Evolutionary conservation across 1,140 invertebrate genomes (phyloP).

Genomic region (Drosophila chauvacae): DNA sequence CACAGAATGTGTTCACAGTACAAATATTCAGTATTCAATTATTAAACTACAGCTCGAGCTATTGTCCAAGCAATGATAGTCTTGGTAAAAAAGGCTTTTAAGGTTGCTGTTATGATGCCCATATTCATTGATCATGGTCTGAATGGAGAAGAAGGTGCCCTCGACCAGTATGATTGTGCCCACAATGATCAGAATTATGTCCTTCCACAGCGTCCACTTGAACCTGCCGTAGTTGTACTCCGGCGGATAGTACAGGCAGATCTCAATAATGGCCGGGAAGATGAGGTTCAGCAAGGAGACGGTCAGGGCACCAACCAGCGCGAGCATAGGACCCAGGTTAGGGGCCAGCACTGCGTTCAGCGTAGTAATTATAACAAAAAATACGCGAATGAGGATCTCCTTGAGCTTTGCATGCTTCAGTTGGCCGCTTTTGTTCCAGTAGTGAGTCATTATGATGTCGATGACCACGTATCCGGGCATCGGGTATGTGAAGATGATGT

Average conservation of each 20-base stretch:
- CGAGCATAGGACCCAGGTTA: constrained; percentile 53
- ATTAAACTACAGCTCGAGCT: background rate
- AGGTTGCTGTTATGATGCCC: background rate
- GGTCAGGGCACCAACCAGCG: constrained; percentile 49
- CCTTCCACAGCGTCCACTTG: constrained; percentile 49
- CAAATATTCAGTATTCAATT: background rate
- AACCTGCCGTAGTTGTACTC: constrained; percentile 38
- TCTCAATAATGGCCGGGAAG: constrained; percentile 47
- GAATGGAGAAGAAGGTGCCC: constrained; percentile 27
- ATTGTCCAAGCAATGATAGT: background rate
- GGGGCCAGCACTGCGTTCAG: constrained; percentile 43
- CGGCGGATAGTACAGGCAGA: constrained; percentile 42
- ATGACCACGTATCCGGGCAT: constrained; percentile 53
- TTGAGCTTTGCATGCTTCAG: constrained; percentile 11
- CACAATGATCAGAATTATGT: constrained; percentile 23
- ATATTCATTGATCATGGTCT: constrained; percentile 14
- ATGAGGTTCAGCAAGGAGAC: constrained; percentile 58
- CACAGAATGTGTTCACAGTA: background rate
- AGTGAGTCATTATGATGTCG: constrained; percentile 46
- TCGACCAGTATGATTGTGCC: constrained; percentile 28
- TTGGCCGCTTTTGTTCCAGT: constrained; percentile 2
- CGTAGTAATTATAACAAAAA: constrained; percentile 11
- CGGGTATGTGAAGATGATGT: constrained; percentile 49
- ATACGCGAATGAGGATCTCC: constrained; percentile 19
- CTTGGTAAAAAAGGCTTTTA: no score